Evolutionary conservation across 2,888 invertebrate genomes (phyloP), one percentile per base, ranked within the genome.

Genomic region (Anthoptus insignis): DNA sequence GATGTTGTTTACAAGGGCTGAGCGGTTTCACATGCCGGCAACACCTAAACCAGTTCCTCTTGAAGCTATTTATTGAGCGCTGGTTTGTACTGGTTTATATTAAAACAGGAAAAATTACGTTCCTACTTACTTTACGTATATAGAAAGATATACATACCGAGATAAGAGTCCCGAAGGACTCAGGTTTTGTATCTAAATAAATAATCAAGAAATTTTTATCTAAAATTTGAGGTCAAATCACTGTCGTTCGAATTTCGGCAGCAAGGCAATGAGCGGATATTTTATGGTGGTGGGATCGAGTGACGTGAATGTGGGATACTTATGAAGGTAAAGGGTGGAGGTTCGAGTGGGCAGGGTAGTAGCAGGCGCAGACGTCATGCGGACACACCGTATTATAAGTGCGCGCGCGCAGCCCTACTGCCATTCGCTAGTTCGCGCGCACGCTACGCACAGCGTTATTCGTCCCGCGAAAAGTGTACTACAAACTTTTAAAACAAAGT

Each of bases 371-470:
- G 86, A 84, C 86, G 83, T 83, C 86, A 84, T 69, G 49, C 32
- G 60, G 74, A 59, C 73, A 71, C 71, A 64, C 73, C 64, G 69
- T 73, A 76, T 80, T 87, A 87, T 84, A 88, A 83, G 79, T 72
- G 79, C 76, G 83, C 78, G 80, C 80, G 75, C 73, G 77, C 77
- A 73, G 72, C 59, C 78, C 75, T 79, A 78, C 81, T 76, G 79
- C 84, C 89, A 89, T 83, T 89, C 88, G 81, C 75, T 77, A 74
- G 70, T 76, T 76, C 66, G 88, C 84, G 87, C 86, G 84, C 80
- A 74, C 74, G 77, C 77, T 82, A 87, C 87, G 88, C 84, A 79
- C 76, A 82, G 86, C 80, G 86, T 86, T 66, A 73, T 75, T 77
- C 75, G 72, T 66, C 75, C 37, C 78, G 77, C 73, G 70, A 76